phyloP scores from a whole-genome alignment of 2,113 vertebrate genomes.

The Campylorhamphus procurvoides region DNA sequence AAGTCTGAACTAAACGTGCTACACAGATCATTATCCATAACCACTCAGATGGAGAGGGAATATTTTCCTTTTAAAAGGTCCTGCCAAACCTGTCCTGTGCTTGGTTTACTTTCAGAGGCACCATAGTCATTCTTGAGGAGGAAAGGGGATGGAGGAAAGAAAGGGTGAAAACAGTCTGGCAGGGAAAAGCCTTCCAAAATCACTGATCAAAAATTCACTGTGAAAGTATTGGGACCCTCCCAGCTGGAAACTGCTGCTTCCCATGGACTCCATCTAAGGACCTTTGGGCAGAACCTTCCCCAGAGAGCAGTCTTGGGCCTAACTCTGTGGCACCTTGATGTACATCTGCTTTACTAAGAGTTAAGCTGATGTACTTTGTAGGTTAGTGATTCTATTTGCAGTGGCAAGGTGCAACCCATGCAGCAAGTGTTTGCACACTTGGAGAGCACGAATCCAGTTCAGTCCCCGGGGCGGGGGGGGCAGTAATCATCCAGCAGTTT shows the following conservation, averaged over 20 bases:
- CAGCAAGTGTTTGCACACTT: fast-evolving
- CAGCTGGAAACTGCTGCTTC: background rate
- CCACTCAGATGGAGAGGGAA: constrained; percentile 1
- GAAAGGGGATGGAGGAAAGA: constrained; percentile 10
- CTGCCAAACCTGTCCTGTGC: constrained; percentile 58
- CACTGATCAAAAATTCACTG: background rate
- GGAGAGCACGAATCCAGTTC: background rate
- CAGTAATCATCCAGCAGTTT: background rate
- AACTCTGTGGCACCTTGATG: background rate
- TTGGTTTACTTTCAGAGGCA: constrained; percentile 61
- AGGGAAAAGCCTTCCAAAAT: constrained; percentile 12
- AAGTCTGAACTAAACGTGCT: constrained; percentile 47
- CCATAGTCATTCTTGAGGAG: background rate
- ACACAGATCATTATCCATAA: constrained; percentile 55
- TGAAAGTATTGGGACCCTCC: background rate
- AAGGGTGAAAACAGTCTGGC: background rate
- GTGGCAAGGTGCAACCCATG: background rate
- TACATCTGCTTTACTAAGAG: background rate
- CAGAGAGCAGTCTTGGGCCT: background rate
- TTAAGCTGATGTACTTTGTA: background rate
- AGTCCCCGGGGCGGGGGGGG: background rate
- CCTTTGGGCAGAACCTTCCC: background rate
- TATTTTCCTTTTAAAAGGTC: constrained; percentile 59
- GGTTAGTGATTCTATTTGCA: background rate
- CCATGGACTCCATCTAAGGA: background rate